A percentile compares a stretch with the other conserved stretches of the same genome.
Evolutionary conservation across 2,888 invertebrate species (phyloP).

Genomic region (Andrena trimmerana): DNA sequence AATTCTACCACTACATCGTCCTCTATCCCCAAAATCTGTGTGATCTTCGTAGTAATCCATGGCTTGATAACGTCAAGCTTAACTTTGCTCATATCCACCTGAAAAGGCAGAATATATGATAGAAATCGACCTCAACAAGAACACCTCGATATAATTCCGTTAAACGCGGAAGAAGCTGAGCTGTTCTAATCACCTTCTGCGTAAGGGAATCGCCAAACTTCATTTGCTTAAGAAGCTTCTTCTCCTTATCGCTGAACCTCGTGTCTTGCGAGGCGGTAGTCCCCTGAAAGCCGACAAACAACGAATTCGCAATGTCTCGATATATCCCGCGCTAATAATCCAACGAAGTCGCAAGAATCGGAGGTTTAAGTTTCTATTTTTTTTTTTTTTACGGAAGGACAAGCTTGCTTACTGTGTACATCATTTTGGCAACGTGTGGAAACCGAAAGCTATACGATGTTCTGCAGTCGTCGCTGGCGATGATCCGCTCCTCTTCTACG

Average conservation of each 20-base stretch:
- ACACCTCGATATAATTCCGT: too few relatives aligned
- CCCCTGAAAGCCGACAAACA: constrained; percentile 89
- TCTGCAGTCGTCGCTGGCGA: constrained; percentile 35
- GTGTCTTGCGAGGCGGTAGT: constrained; percentile 99
- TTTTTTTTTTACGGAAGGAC: not conserved
- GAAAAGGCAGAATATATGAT: not conserved
- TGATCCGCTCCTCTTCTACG: constrained; percentile 26
- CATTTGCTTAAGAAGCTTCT: constrained; percentile 99
- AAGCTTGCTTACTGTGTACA: constrained; percentile 85
- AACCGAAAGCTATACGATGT: constrained; percentile 31
- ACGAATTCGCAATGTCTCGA: constrained; percentile 4
- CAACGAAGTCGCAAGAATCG: too few relatives aligned
- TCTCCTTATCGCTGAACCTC: constrained; percentile 99
- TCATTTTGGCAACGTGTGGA: constrained; percentile 82
- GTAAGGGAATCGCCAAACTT: constrained; percentile 97
- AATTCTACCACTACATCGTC: constrained; percentile 99
- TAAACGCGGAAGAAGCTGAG: too few relatives aligned
- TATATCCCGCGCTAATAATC: too few relatives aligned
- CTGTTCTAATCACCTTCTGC: constrained; percentile 90
- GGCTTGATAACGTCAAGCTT: constrained; percentile 99
- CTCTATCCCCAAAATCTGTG: constrained; percentile 98
- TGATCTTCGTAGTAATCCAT: constrained; percentile 99
- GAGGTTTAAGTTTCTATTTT: not conserved
- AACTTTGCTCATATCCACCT: constrained; percentile 99
- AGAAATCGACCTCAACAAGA: not conserved